Evolutionary conservation across 2,797 vertebrate genomes (phyloP), one percentile per base, ranked within the genome.

Genomic region (Hemibagrus guttatus): DNA sequence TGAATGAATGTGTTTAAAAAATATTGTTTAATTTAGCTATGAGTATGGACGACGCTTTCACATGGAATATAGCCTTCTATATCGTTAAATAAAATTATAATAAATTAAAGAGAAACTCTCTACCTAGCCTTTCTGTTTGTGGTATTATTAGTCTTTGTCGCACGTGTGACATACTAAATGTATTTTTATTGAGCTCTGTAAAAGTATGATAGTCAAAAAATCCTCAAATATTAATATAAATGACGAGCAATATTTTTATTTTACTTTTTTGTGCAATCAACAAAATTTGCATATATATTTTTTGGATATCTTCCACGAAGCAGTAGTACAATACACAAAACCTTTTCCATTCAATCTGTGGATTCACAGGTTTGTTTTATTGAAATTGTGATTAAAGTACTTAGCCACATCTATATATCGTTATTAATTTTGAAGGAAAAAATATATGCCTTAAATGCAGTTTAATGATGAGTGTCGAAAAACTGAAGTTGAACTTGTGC

Each of bases 61-160:
- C 63, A 16, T 26, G 2, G 19, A 35, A 69, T 6, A 31, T 8
- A 19, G 31, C 39, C 19, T 54, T 76, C 7, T 56, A 19, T 28
- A 54, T 54, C n/a, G 2, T 54, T 81, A 63, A 39, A 46, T 39
- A 42, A 35, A 46, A 7, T 0, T 12, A 28, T 2, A 74, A 2
- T n/a, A 42, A 79, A 46, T 64, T 6, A 81, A 81, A 4, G 0
- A 56, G 17, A n/a, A 64, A 64, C 39, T 11, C 59, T 42, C 6
- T 28, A 3, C 39, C 23, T 63, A 16, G 84, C 91, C 94, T 98
- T 98, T 97, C 97, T 98, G 97, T 98, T 99, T 97, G 97, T 93
- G 95, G 92, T 92, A 91, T 92, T 94, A 6, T 97, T 96, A 96
- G 96, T 92, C 88, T 80, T 61, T 59, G 59, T 79, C 68, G 64